These are phyloP conservation scores for Dasypogon diadema DNA, from an alignment of 2,888 invertebrate species.

Conservation along the genomic window DNA sequence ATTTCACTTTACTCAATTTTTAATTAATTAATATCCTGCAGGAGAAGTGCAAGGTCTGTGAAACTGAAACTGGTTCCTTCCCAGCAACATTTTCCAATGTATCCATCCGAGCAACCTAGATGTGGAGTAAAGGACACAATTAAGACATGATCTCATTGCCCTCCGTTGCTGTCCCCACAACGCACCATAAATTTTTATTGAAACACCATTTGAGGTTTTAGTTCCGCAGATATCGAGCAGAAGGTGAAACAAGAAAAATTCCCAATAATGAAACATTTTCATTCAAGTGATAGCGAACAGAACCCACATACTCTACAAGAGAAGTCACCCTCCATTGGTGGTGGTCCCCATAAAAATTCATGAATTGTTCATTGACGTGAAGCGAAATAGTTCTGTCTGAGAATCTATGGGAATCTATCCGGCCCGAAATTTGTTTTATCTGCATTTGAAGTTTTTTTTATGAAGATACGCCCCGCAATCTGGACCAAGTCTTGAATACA, in stretches of 20 bases:
- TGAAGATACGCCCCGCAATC: conserved; percentile 1
- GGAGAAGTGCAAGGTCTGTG: no score
- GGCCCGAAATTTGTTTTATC: conserved; percentile 27
- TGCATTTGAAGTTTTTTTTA: conserved; percentile 7
- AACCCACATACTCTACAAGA: neutral
- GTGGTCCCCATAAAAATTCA: conserved; percentile 43
- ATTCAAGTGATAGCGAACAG: conserved; percentile 26
- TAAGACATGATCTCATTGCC: conserved; percentile 26
- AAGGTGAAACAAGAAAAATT: conserved; percentile 20
- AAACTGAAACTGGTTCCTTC: no score
- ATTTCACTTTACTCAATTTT: no score
- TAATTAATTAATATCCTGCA: no score
- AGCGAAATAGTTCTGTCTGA: conserved; percentile 25
- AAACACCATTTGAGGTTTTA: conserved; percentile 29
- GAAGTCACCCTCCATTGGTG: conserved; percentile 19
- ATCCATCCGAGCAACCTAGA: neutral
- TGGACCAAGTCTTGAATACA: neutral
- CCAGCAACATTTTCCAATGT: conserved; percentile 33
- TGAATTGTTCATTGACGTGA: conserved; percentile 37
- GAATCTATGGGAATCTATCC: conserved; percentile 29
- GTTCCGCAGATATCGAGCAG: neutral
- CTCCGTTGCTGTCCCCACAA: neutral
- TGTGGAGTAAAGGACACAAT: conserved; percentile 27
- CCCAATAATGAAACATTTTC: conserved; percentile 38
- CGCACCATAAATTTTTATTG: conserved; percentile 39